Conservation (phyloP, 2,797 vertebrate species). For the Acipenser transmontanus region DNA sequence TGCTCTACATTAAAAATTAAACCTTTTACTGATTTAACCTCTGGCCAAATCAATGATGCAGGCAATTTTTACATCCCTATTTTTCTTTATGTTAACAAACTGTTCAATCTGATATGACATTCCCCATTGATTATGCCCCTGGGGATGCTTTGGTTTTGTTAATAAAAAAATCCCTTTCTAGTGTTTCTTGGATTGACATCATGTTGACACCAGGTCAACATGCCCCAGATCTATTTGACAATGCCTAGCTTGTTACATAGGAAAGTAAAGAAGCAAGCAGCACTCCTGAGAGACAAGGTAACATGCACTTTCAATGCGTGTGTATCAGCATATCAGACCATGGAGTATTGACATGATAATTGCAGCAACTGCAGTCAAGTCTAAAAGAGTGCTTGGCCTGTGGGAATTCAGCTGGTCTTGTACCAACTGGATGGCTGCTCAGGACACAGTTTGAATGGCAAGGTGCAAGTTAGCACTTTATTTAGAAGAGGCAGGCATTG, state of each 20-base stretch:
- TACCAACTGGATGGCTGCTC: slow-evolving; percentile 91
- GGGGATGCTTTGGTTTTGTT: too few relatives aligned
- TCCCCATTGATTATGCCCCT: too few relatives aligned
- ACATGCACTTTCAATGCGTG: slow-evolving; percentile 73
- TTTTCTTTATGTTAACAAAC: too few relatives aligned
- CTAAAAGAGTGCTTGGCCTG: slow-evolving; percentile 65
- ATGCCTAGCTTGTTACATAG: slow-evolving; percentile 31
- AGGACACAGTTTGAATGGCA: slow-evolving; percentile 85
- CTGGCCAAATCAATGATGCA: too few relatives aligned
- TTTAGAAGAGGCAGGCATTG: slow-evolving; percentile 81
- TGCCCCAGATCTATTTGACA: too few relatives aligned
- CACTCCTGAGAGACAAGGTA: slow-evolving; percentile 69
- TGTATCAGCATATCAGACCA: slow-evolving; percentile 77
- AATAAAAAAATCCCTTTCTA: too few relatives aligned
- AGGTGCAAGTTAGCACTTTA: slow-evolving; percentile 82
- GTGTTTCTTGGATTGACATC: too few relatives aligned
- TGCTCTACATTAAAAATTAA: too few relatives aligned
- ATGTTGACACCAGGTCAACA: too few relatives aligned
- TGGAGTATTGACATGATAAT: slow-evolving; percentile 98
- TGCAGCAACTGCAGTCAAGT: slow-evolving; percentile 82
- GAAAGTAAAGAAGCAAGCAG: slow-evolving; percentile 57
- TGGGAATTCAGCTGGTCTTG: slow-evolving; percentile 82
- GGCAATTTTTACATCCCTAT: too few relatives aligned
- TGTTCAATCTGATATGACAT: too few relatives aligned
- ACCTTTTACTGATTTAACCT: too few relatives aligned